Evolutionary conservation across 2,113 vertebrate genomes (phyloP), one percentile per base, ranked within the genome.

Genomic region (Hemicordylus capensis): DNA sequence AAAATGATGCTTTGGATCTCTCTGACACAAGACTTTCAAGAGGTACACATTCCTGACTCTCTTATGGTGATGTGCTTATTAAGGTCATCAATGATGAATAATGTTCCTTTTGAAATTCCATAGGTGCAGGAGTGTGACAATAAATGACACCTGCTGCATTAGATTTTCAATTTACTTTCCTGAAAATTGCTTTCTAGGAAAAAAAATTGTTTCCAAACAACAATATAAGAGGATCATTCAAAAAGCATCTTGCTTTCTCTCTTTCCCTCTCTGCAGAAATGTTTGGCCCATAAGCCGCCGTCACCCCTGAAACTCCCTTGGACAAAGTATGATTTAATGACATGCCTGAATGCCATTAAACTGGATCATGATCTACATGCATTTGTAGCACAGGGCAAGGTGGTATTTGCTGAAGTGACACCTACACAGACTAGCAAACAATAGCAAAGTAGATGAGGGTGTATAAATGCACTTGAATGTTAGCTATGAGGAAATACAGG

Each of bases 241-340:
- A 86, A 42, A 89, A 77, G 44, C n/a, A 77, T 83, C 69, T 73
- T 59, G 39, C 54, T 12, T 19, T 59, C n/a, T 8, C 20, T 86
- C 34, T 11, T 15, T 89, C n/a, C 85, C 34, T 11, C 20, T 89
- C n/a, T 64, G 78, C 90, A 83, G 67, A 72, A 87, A 73, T 85
- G 61, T 61, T 5, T 28, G 17, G 64, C 80, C 4, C 51, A 91
- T 84, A 84, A 85, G 75, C 69, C 14, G 70, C 74, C 51, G 61
- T 61, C 64, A 20, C 37, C n/a, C 10, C 15, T 63, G 44, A 63
- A 63, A 72, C 64, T 84, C 17, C 51, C 28, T 79, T 85, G 31
- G 66, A 59, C n/a, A 48, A 48, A 58, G 24, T 34, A 56, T 84
- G 77, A 46, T 31, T 34, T 85, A 89, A 84, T 44, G 39, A 76